Base-by-base conservation (phyloP, 2,113 vertebrate genomes). In the Tiliqua scincoides region DNA sequence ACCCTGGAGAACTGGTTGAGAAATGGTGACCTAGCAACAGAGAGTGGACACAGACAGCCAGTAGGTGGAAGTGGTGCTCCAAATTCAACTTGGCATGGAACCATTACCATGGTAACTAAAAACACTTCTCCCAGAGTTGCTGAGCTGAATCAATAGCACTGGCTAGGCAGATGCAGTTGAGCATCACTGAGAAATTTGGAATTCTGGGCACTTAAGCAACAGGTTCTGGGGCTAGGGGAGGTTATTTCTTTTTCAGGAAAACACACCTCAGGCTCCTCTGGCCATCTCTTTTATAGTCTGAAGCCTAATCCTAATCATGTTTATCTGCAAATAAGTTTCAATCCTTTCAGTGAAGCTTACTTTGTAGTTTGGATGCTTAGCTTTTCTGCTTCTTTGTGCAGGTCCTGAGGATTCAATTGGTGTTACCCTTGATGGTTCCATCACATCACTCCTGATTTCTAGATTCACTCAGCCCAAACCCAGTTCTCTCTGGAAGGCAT, bases 111-210 rank as follows among this genome's bases (percentile, higher is more conserved):
- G 72, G 71, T 76, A 88, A 88, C 77, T 48, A 48, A 76, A 79
- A 79, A 70, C 81, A 62, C 62, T 68, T 85, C 77, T 57, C 48
- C 76, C 54, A 65, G 23, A 63, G 43, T 57, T n/a, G 30, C 68
- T 80, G 35, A 73, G 68, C 70, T 86, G 85, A 80, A 80, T 86
- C 77, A 80, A 74, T 80, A 86, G 85, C 67, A 80, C 57, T 63
- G 57, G 40, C 59, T 27, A 54, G 40, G 68, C 80, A 32, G 63
- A 80, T 86, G 78, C 68, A 52, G 77, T 63, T 80, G 77, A 80
- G 65, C 68, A 65, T 27, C 68, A 52, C 23, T 68, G 65, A 23
- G 68, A 65, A 32, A 73, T 65, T 80, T 73, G n/a, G 57, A 35
- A 80, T 80, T 78, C 84, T 80, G 40, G 43, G n/a, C 11, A 48